Percentiles rank a stretch among this genome's conserved stretches.
Evolutionary conservation across 2,113 vertebrate species (phyloP).

Genomic region (Lanius collurio): DNA sequence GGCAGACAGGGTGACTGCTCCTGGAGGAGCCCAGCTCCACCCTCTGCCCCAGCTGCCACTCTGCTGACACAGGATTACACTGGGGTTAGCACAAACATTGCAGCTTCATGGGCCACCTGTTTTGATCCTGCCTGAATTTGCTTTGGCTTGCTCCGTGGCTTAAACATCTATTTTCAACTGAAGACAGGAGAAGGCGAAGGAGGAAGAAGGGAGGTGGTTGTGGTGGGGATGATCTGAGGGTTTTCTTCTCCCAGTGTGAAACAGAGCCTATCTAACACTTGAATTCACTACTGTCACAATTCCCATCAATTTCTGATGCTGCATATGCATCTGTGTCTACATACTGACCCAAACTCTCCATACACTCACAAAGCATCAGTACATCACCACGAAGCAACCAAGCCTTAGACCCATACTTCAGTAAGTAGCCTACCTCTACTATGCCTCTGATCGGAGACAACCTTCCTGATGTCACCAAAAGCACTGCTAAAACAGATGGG

Average conservation of each 20-base stretch:
- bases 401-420: background rate
- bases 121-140: background rate
- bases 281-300: background rate
- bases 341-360: background rate
- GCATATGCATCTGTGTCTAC: fast-evolving
- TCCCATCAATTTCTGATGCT: background rate
- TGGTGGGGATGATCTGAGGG: background rate
- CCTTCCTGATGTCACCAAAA: background rate
- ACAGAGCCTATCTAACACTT: background rate
- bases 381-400: background rate
- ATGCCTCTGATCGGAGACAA: background rate
- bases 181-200: background rate
- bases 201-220: background rate
- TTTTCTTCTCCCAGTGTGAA: background rate
- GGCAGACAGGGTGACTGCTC: background rate
- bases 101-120: background rate
- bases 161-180: background rate
- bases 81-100: background rate
- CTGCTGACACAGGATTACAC: background rate
- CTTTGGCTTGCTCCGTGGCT: background rate
- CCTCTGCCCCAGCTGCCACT: background rate
- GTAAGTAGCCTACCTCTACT: background rate
- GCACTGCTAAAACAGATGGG: background rate
- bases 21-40: background rate
- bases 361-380: background rate